phyloP scores from a whole-genome alignment of 64 coral and sea anemone genomes.

The Cladopsammia gracilis region DNA sequence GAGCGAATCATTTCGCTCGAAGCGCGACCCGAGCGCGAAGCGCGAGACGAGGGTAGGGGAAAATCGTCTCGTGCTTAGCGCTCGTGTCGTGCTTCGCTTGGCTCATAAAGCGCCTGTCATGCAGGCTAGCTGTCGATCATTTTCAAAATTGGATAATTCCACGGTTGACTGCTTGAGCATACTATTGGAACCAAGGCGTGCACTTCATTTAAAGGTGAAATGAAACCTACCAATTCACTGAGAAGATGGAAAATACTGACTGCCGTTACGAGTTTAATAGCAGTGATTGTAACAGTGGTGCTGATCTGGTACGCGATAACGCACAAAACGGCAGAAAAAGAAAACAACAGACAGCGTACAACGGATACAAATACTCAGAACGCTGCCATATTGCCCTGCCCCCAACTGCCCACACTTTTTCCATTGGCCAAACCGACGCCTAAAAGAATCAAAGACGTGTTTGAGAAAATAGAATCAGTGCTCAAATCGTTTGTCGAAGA shows the following conservation, averaged over 20 bases:
- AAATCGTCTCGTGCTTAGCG: too few relatives aligned
- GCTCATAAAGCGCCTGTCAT: too few relatives aligned
- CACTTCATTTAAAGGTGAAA: not conserved
- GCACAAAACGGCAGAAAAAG: not conserved
- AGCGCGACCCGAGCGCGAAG: too few relatives aligned
- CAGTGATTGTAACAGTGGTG: not conserved
- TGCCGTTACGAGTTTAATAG: not conserved
- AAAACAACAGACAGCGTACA: not conserved
- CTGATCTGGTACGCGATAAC: constrained; percentile 9
- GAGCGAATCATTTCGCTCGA: too few relatives aligned
- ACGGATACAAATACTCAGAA: not conserved
- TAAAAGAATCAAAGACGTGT: constrained; percentile 7
- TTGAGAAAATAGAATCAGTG: not conserved
- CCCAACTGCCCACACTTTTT: constrained; percentile 35
- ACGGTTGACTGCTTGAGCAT: too few relatives aligned
- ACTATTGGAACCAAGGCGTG: too few relatives aligned
- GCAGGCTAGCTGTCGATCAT: too few relatives aligned
- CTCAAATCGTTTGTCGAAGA: constrained; percentile 9
- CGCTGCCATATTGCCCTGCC: not conserved
- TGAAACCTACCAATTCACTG: not conserved
- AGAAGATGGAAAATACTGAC: constrained; percentile 3
- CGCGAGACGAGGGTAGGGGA: too few relatives aligned
- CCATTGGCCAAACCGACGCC: constrained; percentile 42
- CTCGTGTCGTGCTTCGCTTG: too few relatives aligned
- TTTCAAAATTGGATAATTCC: too few relatives aligned